Base-by-base conservation (phyloP, 2,113 vertebrate species). In the Anoura caudifer region DNA sequence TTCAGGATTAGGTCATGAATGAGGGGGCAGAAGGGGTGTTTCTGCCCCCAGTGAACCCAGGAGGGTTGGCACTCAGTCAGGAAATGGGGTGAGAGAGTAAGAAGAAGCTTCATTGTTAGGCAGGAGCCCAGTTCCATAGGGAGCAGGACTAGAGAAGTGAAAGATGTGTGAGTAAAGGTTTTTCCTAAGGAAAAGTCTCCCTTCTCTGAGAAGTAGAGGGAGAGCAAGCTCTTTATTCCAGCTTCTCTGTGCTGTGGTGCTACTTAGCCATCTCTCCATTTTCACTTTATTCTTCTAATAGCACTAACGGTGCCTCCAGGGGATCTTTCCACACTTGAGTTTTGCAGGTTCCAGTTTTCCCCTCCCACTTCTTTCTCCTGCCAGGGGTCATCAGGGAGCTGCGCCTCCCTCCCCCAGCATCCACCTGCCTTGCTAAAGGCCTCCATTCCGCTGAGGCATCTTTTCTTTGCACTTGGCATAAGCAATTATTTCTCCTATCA, bases 401-500 rank as follows among this genome's bases (percentile, higher is more conserved):
- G 38, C 3, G 3, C 76, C 45, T 95, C 77, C 43, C 73, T 50
- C 54, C n/a, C 20, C 69, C 59, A 0, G 1, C 77, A 67, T 87
- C 91, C 91, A 96, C 97, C 95, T 95, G 94, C 95, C 94, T 96
- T 81, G 89, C 95, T 97, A 95, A 95, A 90, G 97, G 96, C 96
- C 84, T 98, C 85, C 5, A 84, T 98, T 98, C 97, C 36, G 63
- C 96, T 96, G 77, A 0, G 76, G 83, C 96, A 89, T 98, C 95
- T 80, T 97, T 98, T 97, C 87, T 90, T 95, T 98, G 96, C 54
- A 65, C 50, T 69, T 10, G 36, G 88, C 81, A n/a, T 26, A 90
- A 98, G 97, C 97, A 98, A 97, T 98, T 98, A 98, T 95, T 98
- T 97, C 97, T 97, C 94, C 96, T 98, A 98, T 97, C 94, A 95